Evolutionary conservation across 1,140 invertebrate species (phyloP).

Genomic region (Colletes latitarsis): DNA sequence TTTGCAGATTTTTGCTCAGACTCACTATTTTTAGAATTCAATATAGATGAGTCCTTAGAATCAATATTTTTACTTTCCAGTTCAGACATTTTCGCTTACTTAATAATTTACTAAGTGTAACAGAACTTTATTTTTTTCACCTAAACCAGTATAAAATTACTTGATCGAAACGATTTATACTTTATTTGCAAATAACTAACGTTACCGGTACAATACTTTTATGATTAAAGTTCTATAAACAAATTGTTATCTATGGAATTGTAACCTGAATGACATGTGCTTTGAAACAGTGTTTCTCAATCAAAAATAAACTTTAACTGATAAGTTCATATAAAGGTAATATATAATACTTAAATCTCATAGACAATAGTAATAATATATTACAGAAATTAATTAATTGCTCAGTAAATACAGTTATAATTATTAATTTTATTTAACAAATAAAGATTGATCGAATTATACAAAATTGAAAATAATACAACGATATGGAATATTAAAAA

Average conservation of each 20-base stretch:
- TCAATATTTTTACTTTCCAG: background rate
- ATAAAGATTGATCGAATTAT: background rate
- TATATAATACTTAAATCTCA: no score
- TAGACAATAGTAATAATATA: background rate
- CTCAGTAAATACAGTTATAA: background rate
- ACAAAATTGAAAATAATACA: background rate
- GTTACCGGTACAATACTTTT: no score
- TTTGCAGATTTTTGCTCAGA: background rate
- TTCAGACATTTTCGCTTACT: background rate
- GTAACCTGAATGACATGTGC: background rate
- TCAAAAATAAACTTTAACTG: background rate
- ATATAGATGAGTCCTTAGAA: background rate
- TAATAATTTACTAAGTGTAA: background rate
- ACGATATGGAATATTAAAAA: background rate
- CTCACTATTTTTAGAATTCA: background rate
- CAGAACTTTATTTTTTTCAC: background rate
- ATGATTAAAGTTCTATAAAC: background rate
- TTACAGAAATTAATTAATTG: background rate
- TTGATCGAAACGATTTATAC: no score
- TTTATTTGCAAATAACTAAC: background rate
- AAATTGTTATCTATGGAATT: background rate
- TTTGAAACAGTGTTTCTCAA: slow-evolving; percentile 13
- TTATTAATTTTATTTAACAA: no score
- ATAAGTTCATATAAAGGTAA: background rate
- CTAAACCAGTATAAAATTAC: no score